Base-by-base conservation (phyloP, 2,888 invertebrate genomes). In the Rhagonycha fulva region DNA sequence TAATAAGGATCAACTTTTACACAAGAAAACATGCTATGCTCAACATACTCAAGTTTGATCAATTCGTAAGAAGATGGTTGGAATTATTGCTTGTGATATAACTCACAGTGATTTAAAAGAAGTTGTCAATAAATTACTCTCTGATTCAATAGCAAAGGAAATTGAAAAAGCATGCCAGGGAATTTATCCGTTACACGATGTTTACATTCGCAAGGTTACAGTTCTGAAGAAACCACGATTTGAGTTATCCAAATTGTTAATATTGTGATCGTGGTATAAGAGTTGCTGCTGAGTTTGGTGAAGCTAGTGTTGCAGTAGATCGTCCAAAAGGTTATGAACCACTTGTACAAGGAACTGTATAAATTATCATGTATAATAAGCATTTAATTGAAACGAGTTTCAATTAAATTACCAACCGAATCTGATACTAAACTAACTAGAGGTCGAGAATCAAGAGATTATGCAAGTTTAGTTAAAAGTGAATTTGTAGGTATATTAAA, bases 111-210 rank as follows among this genome's bases (percentile, higher is more conserved):
- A 99, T 87, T 91, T 99, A 84, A 97, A 98, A 83, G 97, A 97
- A 85, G 97, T 99, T 3, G 98, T 99, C 62, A 96, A 96, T 90
- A 98, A 98, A 88, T 91, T 99, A 83, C 94, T 99, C 83, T 98
- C 99, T 0, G 99, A 99, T 90, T 97, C 98, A 77, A 99, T 99
- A 85, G 99, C 98, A 72, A 98, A 98, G 91, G 99, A 99, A 85
- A 99, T 99, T 84, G 98, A 98, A 89, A 99, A 99, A 90, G 94
- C 94, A 62, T 98, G 98, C 87, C 97, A 97, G 87, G 95, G 96
- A 80, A 98, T 98, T 87, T 99, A 98, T 88, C 99, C 99, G 0
- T 92, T 99, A 14, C 96, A 99, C 82, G 99, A 99, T 90, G 99
- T 99, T 0, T 98, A 96, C 91, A 97, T 99, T 86, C 94, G 99